phyloP scores from a whole-genome alignment of 2,113 vertebrate genomes.

The Alexandromys fortis region DNA sequence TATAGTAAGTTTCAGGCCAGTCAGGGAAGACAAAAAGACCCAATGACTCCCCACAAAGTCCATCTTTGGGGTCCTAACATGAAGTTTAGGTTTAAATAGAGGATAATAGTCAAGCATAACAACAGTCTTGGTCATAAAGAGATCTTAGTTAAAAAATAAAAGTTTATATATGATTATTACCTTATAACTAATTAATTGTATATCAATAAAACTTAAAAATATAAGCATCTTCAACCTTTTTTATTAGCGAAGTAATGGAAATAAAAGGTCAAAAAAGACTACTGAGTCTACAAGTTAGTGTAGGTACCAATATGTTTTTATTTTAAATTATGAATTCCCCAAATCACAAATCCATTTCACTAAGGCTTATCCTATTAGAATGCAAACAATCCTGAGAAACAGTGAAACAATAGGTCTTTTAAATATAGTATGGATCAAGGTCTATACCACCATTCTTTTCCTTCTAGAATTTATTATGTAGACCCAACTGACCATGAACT shows the following conservation, averaged over 20 bases:
- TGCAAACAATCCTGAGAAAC: constrained; percentile 20
- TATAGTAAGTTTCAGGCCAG: background rate
- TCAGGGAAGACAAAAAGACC: background rate
- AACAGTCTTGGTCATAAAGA: background rate
- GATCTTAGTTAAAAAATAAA: background rate
- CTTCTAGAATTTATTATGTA: constrained; percentile 1
- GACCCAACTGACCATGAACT: background rate
- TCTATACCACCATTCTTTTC: background rate
- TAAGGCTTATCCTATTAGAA: constrained; percentile 46
- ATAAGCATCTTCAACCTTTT: constrained; percentile 8
- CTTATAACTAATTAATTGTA: background rate
- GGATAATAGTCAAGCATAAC: background rate
- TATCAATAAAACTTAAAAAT: constrained; percentile 44
- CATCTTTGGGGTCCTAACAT: background rate
- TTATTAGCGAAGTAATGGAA: constrained; percentile 16
- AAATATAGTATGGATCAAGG: background rate
- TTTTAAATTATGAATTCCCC: constrained; percentile 30
- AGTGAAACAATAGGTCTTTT: background rate
- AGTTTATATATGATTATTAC: background rate
- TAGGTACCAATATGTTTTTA: constrained; percentile 35
- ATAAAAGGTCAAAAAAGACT: constrained; percentile 43
- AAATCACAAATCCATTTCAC: constrained; percentile 45
- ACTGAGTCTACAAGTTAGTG: background rate
- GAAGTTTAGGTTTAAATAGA: background rate
- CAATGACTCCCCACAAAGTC: background rate